Percentiles rank a stretch among this genome's conserved stretches.
Conservation (phyloP, 1,140 invertebrate species). For the Telenomus remus region DNA sequence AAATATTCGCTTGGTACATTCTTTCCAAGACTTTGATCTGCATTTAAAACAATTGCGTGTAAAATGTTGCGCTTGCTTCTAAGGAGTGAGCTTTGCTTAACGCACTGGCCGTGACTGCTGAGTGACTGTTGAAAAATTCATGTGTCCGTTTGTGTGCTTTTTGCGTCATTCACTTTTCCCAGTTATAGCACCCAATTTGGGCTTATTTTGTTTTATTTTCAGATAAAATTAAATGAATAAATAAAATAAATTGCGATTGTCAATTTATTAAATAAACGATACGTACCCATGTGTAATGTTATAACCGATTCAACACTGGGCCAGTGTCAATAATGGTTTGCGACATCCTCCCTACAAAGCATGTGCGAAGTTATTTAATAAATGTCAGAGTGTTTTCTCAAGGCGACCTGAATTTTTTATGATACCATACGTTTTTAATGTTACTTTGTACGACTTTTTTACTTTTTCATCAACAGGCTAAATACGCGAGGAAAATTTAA, state of each 20-base stretch:
- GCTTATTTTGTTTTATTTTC: background rate
- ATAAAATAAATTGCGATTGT: background rate
- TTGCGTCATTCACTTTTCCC: no score
- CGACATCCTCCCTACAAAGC: conserved; percentile 39
- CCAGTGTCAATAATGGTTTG: conserved; percentile 40
- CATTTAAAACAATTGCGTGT: no score
- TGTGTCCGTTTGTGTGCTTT: no score
- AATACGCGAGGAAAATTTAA: no score
- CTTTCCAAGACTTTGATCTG: no score
- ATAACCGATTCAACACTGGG: conserved; percentile 30
- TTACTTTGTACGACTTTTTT: no score
- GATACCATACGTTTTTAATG: no score
- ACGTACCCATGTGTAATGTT: conserved; percentile 24
- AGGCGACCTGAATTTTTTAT: no score
- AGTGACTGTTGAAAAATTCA: conserved; percentile 16
- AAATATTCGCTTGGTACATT: no score
- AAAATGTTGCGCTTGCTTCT: background rate
- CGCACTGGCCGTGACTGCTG: conserved; percentile 6
- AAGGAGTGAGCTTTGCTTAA: conserved; percentile 3
- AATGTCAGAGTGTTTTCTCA: conserved; percentile 1
- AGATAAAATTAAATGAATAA: background rate
- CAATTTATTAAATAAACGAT: conserved; percentile 6
- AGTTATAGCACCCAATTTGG: background rate
- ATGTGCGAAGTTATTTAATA: conserved; percentile 21
- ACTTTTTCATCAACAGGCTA: no score